Evolutionary conservation across 2,113 vertebrate species (phyloP).

Genomic region (Lucifuga dentata): DNA sequence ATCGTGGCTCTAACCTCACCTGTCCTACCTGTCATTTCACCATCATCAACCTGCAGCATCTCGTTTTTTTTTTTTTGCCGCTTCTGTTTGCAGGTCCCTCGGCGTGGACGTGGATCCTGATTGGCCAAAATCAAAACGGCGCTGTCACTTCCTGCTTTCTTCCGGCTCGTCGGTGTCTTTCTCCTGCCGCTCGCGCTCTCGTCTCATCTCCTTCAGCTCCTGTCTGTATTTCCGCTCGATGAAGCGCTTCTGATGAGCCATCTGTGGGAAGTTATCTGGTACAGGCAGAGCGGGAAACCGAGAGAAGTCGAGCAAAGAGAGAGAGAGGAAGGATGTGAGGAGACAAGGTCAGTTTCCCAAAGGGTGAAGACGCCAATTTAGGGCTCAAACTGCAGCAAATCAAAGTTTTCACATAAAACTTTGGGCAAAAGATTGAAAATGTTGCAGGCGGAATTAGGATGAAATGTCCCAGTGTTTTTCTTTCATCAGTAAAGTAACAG

Average conservation of each 20-base stretch:
- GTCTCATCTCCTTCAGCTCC: slow-evolving; percentile 99
- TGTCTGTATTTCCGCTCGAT: slow-evolving; percentile 99
- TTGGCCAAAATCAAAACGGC: neutral
- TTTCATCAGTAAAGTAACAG: slow-evolving; percentile 61
- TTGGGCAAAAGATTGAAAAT: slow-evolving; percentile 39
- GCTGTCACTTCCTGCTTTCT: slow-evolving; percentile 88
- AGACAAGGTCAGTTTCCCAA: slow-evolving; percentile 62
- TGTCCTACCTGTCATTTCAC: too few relatives aligned
- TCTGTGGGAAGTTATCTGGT: slow-evolving; percentile 99
- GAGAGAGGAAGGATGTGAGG: slow-evolving; percentile 34
- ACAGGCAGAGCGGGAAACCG: slow-evolving; percentile 42
- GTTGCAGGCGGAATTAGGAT: slow-evolving; percentile 4
- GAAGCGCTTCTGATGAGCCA: slow-evolving; percentile 99
- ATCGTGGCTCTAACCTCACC: too few relatives aligned
- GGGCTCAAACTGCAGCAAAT: slow-evolving; percentile 11
- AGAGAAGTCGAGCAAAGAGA: slow-evolving; percentile 38
- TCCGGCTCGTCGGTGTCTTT: slow-evolving; percentile 90
- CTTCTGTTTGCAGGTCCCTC: neutral
- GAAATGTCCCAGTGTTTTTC: slow-evolving; percentile 45
- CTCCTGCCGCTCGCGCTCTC: slow-evolving; percentile 95
- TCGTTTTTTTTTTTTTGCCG: too few relatives aligned
- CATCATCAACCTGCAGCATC: too few relatives aligned
- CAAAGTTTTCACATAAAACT: slow-evolving; percentile 25
- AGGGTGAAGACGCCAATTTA: slow-evolving; percentile 43
- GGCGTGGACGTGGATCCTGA: neutral